Conservation (phyloP, 1,140 invertebrate species). For the Schlechtendalia chinensis region DNA sequence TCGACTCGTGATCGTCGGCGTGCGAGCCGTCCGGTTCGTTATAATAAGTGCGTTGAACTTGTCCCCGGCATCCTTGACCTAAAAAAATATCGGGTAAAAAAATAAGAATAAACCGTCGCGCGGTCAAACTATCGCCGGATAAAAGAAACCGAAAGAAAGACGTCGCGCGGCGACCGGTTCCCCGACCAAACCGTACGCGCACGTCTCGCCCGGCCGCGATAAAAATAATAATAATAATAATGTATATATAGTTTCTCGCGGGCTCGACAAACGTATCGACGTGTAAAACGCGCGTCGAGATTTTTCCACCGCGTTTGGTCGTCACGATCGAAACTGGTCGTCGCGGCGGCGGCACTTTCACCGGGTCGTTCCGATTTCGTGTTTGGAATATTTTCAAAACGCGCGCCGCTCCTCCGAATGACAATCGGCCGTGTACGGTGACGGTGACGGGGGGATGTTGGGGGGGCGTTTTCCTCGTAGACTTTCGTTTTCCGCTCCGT, state of each 20-base stretch:
- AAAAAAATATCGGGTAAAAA: constrained; percentile 24
- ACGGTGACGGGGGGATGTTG: too few relatives aligned
- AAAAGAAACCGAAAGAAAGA: constrained; percentile 48
- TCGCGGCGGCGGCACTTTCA: constrained; percentile 22
- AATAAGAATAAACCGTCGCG: neutral
- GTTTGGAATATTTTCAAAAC: constrained; percentile 25
- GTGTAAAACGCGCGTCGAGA: neutral
- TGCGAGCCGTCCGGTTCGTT: neutral
- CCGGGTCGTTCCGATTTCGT: constrained; percentile 34
- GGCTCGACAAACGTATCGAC: too few relatives aligned
- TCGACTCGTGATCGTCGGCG: neutral
- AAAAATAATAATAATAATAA: too few relatives aligned
- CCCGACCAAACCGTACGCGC: neutral
- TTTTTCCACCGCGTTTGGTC: neutral
- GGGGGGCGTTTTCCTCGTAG: neutral
- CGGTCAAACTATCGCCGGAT: constrained; percentile 9
- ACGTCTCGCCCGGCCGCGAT: neutral
- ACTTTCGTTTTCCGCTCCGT: neutral
- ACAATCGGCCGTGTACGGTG: too few relatives aligned
- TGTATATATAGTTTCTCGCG: too few relatives aligned
- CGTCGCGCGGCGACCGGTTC: constrained; percentile 27
- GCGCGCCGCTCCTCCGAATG: constrained; percentile 12
- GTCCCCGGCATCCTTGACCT: constrained; percentile 44
- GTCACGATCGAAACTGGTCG: constrained; percentile 21
- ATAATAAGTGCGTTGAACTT: constrained; percentile 48